A percentile compares a stretch with the other conserved stretches of the same genome.
Conservation (phyloP, 2,797 vertebrate species). For the Sebastes hubbsi region DNA sequence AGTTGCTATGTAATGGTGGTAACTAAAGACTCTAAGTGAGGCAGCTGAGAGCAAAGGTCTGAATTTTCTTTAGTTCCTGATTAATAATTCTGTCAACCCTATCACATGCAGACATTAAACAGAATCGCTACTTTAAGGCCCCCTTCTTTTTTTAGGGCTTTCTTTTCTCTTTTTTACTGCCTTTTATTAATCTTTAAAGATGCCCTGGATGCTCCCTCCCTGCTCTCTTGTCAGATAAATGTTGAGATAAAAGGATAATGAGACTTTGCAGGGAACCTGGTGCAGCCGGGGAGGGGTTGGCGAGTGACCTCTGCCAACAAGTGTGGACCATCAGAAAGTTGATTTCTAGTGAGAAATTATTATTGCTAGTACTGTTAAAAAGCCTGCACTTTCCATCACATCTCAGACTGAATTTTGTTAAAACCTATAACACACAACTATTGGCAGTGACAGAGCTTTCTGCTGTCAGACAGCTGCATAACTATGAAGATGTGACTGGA, state of each 20-base stretch:
- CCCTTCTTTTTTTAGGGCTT: conserved; percentile 55
- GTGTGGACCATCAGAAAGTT: conserved; percentile 20
- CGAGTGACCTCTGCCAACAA: conserved; percentile 79
- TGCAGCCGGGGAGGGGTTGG: conserved; percentile 29
- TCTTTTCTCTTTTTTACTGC: conserved; percentile 42
- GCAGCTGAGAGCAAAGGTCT: conserved; percentile 83
- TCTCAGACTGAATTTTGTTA: neutral
- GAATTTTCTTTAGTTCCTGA: conserved; percentile 87
- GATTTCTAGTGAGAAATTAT: conserved; percentile 42
- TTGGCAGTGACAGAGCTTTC: neutral
- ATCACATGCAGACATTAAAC: conserved; percentile 89
- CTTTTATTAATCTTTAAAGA: conserved; percentile 92
- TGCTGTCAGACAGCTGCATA: neutral
- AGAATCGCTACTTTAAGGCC: conserved; percentile 85
- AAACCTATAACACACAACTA: neutral
- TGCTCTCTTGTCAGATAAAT: conserved; percentile 95
- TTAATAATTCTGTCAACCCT: conserved; percentile 92
- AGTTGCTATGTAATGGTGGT: conserved; percentile 73
- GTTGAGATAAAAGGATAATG: conserved; percentile 95
- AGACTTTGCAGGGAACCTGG: conserved; percentile 81
- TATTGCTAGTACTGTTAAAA: neutral
- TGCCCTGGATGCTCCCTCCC: conserved; percentile 85
- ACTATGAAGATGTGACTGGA: neutral
- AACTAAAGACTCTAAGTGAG: conserved; percentile 81
- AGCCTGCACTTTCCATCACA: neutral